phyloP scores from a whole-genome alignment of 2,113 vertebrate species.

The Elephas maximus region DNA sequence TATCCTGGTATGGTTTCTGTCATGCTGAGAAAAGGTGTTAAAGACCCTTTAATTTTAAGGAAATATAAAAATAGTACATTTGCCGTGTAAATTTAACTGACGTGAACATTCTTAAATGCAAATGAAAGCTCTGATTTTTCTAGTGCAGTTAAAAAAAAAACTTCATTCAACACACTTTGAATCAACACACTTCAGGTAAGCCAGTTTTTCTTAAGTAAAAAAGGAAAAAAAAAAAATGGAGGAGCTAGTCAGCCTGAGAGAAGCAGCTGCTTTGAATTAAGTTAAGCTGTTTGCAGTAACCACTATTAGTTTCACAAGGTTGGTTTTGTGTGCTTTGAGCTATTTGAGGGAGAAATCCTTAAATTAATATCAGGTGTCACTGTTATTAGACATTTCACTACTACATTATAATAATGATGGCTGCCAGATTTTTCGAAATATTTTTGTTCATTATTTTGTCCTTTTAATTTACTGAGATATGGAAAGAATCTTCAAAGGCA shows the following conservation, averaged over 20 bases:
- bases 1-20: neutral
- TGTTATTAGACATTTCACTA: neutral
- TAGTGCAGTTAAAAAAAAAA: neutral
- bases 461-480: slow-evolving; percentile 15
- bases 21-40: neutral
- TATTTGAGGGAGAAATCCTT: slow-evolving; percentile 42
- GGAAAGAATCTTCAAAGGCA: slow-evolving; percentile 20
- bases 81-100: neutral
- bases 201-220: slow-evolving; percentile 46
- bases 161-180: neutral
- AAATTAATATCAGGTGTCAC: slow-evolving; percentile 59
- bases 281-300: slow-evolving; percentile 15
- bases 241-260: neutral
- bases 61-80: neutral
- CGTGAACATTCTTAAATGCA: neutral
- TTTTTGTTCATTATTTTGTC: neutral
- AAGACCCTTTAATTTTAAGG: neutral
- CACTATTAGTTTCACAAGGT: neutral
- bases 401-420: neutral
- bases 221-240: neutral
- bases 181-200: slow-evolving; percentile 4
- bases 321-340: slow-evolving; percentile 47
- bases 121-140: neutral
- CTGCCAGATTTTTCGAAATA: neutral
- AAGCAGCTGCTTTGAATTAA: slow-evolving; percentile 60